Evolutionary conservation across 2,888 invertebrate species (phyloP), one percentile per base, ranked within the genome.

Genomic region (Parnassius apollo): DNA sequence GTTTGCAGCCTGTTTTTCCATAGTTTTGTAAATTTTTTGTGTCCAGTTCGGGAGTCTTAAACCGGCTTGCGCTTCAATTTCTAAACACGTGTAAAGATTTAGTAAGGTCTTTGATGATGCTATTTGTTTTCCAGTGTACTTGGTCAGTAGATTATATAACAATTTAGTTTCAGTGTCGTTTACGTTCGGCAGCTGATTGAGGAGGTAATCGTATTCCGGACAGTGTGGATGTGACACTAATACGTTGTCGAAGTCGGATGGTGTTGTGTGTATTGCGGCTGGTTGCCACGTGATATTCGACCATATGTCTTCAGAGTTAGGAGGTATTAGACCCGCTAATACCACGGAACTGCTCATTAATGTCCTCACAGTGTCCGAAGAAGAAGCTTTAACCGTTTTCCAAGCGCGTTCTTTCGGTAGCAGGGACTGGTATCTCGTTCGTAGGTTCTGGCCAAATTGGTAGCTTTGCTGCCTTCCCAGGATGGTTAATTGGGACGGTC

Each of bases 41-140:
- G 65, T 65, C 69, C 69, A 69, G 2, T 57, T 42, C 8, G 69
- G 68, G 10, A 68, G 53, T n/a, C 10, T 48, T 11, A 69, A 48
- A 11, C 63, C 63, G 1, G 61, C 63, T 63, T 68, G 66, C 2
- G 18, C 46, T 42, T 68, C 61, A 8, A 64, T 64, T 10, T 68
- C 65, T 44, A 68, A 52, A 50, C 59, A 61, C 4, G 49, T 60
- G 45, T 66, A 69, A 7, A 69, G 42, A 25, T 66, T 57, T 11
- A 51, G 10, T 10, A 68, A 1, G 2, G 57, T 10, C 9, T 9
- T 42, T 13, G 63, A 42, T 42, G 57, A 42, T 9, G 12, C 53
- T 7, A 68, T 59, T 11, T 35, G 9, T 45, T 58, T 57, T 2
- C 67, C 65, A 0, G 60, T 63, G 13, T 67, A 55, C 52, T 50